phyloP scores from a whole-genome alignment of 2,113 vertebrate genomes.

The Bambusicola thoracicus region DNA sequence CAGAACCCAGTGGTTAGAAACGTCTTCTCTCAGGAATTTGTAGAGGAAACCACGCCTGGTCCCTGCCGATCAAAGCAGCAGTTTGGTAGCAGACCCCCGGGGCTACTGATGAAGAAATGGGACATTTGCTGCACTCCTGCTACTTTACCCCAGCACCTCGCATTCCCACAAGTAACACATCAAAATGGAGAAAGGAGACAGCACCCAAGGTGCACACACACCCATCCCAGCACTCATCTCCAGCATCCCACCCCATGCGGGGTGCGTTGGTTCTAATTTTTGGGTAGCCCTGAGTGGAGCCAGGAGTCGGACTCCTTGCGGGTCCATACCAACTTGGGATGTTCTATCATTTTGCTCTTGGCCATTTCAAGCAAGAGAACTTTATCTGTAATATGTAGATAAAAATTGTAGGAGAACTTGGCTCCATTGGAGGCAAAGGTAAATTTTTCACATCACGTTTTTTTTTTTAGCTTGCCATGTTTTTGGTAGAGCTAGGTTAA shows the following conservation, averaged over 20 bases:
- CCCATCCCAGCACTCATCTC: neutral
- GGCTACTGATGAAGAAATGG: neutral
- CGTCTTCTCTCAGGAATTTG: neutral
- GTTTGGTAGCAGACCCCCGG: neutral
- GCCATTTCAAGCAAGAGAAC: neutral
- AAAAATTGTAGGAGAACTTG: neutral
- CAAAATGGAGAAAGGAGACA: neutral
- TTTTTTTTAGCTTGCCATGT: neutral
- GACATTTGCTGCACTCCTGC: neutral
- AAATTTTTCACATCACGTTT: neutral
- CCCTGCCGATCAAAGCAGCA: neutral
- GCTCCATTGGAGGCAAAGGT: neutral
- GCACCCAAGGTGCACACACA: neutral
- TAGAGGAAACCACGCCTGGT: neutral
- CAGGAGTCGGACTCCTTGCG: too few species aligned
- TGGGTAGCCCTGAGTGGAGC: too few species aligned
- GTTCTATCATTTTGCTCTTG: neutral
- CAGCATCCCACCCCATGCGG: neutral
- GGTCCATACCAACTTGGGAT: too few species aligned
- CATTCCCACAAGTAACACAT: accelerated
- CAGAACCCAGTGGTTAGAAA: neutral
- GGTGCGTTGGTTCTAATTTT: neutral
- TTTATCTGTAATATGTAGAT: neutral
- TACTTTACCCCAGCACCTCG: neutral
- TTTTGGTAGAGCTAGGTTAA: neutral